Conservation (phyloP, 2,797 vertebrate genomes). For the Anabas testudineus region DNA sequence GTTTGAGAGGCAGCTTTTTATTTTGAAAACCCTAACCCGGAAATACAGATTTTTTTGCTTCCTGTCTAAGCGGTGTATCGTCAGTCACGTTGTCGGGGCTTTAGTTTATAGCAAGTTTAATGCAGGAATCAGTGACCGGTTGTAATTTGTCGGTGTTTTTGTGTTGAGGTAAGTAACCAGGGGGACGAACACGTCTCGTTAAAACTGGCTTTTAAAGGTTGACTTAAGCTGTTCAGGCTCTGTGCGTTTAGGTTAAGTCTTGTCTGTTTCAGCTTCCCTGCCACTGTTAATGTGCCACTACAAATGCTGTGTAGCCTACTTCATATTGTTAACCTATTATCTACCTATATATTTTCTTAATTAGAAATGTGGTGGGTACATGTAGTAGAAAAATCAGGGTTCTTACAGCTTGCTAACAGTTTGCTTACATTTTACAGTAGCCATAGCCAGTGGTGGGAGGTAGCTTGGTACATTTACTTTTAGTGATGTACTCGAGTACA, state of each 20-base stretch:
- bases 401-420: too few species aligned
- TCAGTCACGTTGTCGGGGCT: background rate
- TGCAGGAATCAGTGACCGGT: rapidly evolving
- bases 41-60: background rate
- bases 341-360: too few species aligned
- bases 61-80: background rate
- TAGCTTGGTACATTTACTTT: too few species aligned
- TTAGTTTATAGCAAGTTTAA: background rate
- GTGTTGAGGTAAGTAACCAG: background rate
- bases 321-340: too few species aligned
- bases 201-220: background rate
- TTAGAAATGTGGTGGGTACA: too few species aligned
- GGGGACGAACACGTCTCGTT: background rate
- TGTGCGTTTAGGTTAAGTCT: background rate
- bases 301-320: too few species aligned
- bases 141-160: background rate
- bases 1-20: background rate
- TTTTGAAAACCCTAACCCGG: constrained; percentile 23
- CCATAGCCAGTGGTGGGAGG: too few species aligned
- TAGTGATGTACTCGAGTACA: too few species aligned
- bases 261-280: background rate
- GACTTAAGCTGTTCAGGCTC: background rate
- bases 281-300: background rate
- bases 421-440: background rate
- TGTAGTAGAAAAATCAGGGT: too few species aligned